Evolutionary conservation across 2,888 invertebrate species (phyloP).

Genomic region (Teleiodes luculella): DNA sequence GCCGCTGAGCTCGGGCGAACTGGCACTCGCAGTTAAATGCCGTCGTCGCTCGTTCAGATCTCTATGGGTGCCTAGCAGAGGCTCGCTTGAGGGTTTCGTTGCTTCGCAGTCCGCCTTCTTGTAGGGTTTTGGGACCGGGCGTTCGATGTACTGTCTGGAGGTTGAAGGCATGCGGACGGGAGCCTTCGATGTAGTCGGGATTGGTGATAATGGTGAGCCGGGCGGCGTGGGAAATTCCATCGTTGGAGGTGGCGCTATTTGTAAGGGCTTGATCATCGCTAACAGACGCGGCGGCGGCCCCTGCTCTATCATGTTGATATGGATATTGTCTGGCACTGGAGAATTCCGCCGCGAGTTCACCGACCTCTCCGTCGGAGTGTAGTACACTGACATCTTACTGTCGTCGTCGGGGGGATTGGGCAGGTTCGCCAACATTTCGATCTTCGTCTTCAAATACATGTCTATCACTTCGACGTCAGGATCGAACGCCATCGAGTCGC

Average conservation of each 20-base stretch:
- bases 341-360: slow-evolving; percentile 68
- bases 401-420: slow-evolving; percentile 78
- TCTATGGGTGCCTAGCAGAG: slow-evolving; percentile 53
- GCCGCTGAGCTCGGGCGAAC: slow-evolving; percentile 65
- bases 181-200: slow-evolving; percentile 38
- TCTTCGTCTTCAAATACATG: slow-evolving; percentile 83
- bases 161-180: slow-evolving; percentile 18
- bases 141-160: background rate
- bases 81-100: slow-evolving; percentile 63
- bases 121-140: slow-evolving; percentile 15
- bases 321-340: slow-evolving; percentile 78
- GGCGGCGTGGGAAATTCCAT: slow-evolving; percentile 30
- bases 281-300: slow-evolving; percentile 49
- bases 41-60: slow-evolving; percentile 33
- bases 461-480: slow-evolving; percentile 82
- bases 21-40: slow-evolving; percentile 55
- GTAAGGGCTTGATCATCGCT: slow-evolving; percentile 57
- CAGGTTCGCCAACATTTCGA: slow-evolving; percentile 78
- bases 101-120: slow-evolving; percentile 30
- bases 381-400: slow-evolving; percentile 87
- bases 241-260: slow-evolving; percentile 39
- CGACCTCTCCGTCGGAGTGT: slow-evolving; percentile 88
- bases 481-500: slow-evolving; percentile 86
- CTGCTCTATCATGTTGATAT: slow-evolving; percentile 82
- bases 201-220: slow-evolving; percentile 28